Evolutionary conservation across 2,888 invertebrate species (phyloP), one percentile per base, ranked within the genome.

Genomic region (Chloroclysta siterata): DNA sequence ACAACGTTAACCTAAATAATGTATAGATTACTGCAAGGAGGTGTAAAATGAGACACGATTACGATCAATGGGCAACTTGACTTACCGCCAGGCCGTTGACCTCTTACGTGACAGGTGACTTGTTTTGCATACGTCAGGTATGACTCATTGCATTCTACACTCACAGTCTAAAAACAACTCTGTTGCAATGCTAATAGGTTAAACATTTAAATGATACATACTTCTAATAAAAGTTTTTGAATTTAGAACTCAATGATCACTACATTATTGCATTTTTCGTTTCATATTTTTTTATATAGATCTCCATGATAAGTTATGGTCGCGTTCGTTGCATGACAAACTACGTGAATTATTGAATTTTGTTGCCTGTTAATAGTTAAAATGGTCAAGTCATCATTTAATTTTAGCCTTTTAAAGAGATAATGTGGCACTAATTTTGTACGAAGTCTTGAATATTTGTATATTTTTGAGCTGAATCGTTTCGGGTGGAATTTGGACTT

Each of bases 111-210:
- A 58, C 71, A 62, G 55, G 56, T 65, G 56, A 65, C 60, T 11
- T 54, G 60, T 65, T 71, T 69, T 71, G 71, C 71, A 71, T 70
- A 69, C 60, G 50, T 53, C 61, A 63, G 53, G 61, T 47, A 48
- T 70, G 71, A 71, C 53, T 67, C 71, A 71, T 60, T 54, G 60
- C 51, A 48, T 56, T 56, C 57, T n/a, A 59, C 55, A 54, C 44
- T 50, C 8, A 42, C 17, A 46, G 22, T 14, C 7, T 22, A 53
- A 33, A 39, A 11, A 39, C 36, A 11, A 2, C 36, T 39, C 36
- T 39, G 11, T 39, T 7, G 10, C 4, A 39, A 0, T 13, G 0
- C 13, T 0, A 51, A 39, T 60, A 57, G 50, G 57, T 53, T 17
- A 8, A 56, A 39, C 39, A 39, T 36, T 47, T 8, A 48, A 42